These are phyloP conservation scores for Diceros bicornis DNA, from an alignment of 2,797 vertebrate genomes.

Conservation along the genomic window DNA sequence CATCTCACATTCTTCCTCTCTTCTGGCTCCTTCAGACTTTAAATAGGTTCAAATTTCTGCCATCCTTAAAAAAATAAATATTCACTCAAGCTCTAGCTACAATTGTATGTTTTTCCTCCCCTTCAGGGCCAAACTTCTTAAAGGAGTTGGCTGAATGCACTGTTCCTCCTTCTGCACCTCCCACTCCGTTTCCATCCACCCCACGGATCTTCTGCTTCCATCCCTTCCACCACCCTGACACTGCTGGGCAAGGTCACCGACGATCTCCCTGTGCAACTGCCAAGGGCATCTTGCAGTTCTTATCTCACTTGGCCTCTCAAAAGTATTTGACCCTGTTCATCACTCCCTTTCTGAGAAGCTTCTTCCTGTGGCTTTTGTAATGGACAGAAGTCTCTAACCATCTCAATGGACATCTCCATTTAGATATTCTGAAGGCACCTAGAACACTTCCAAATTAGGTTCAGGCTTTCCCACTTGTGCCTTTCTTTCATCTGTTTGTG, in stretches of 20 bases:
- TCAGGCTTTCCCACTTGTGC: not conserved
- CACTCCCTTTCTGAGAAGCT: not conserved
- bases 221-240: not conserved
- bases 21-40: not conserved
- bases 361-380: not conserved
- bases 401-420: not conserved
- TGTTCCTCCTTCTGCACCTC: not conserved
- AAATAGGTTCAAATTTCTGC: not conserved
- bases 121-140: not conserved
- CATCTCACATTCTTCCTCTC: not conserved
- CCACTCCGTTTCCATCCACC: not conserved
- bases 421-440: not conserved
- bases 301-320: not conserved
- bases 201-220: not conserved
- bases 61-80: not conserved
- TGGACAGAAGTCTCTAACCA: no score
- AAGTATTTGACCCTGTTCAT: constrained; percentile 18
- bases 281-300: not conserved
- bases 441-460: not conserved
- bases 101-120: not conserved
- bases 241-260: not conserved
- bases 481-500: not conserved
- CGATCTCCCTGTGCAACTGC: not conserved
- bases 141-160: not conserved
- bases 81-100: not conserved